These are phyloP conservation scores for Pocillopora grandis DNA, from an alignment of 92 coral and sea anemone genomes.

Conservation along the genomic window DNA sequence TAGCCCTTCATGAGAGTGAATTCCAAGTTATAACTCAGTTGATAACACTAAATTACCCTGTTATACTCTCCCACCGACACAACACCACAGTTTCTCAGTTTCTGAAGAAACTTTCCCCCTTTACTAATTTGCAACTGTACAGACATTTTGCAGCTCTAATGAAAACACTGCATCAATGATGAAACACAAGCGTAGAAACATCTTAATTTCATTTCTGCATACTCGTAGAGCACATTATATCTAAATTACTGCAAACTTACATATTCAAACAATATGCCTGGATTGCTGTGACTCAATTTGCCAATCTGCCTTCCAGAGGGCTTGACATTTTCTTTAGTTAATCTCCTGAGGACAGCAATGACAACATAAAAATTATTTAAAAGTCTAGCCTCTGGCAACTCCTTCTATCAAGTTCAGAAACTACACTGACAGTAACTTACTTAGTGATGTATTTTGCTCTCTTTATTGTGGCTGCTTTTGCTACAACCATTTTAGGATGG, in stretches of 20 bases:
- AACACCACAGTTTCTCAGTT: too few species aligned
- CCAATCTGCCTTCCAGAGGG: constrained; percentile 99
- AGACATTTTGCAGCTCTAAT: too few species aligned
- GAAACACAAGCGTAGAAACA: too few species aligned
- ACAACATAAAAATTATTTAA: background rate
- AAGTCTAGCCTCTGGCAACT: background rate
- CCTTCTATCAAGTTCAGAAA: background rate
- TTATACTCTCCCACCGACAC: too few species aligned
- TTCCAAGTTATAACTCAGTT: too few species aligned
- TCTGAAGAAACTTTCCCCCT: too few species aligned
- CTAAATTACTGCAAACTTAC: constrained; percentile 54
- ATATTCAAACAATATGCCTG: constrained; percentile 98
- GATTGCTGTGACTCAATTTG: constrained; percentile 96
- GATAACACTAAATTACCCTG: too few species aligned
- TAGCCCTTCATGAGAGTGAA: too few species aligned
- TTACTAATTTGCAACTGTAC: too few species aligned
- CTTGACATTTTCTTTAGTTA: constrained; percentile 94
- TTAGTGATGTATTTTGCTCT: constrained; percentile 95
- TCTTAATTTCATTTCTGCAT: background rate
- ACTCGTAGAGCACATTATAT: background rate
- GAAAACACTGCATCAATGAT: too few species aligned
- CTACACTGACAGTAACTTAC: constrained; percentile 50
- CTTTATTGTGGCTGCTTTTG: constrained; percentile 94
- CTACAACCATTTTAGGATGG: constrained; percentile 83
- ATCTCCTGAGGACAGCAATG: constrained; percentile 57